Percentiles rank a stretch among this genome's conserved stretches.
Evolutionary conservation across 1,140 invertebrate species (phyloP).

Genomic region (Carposina sasakii): DNA sequence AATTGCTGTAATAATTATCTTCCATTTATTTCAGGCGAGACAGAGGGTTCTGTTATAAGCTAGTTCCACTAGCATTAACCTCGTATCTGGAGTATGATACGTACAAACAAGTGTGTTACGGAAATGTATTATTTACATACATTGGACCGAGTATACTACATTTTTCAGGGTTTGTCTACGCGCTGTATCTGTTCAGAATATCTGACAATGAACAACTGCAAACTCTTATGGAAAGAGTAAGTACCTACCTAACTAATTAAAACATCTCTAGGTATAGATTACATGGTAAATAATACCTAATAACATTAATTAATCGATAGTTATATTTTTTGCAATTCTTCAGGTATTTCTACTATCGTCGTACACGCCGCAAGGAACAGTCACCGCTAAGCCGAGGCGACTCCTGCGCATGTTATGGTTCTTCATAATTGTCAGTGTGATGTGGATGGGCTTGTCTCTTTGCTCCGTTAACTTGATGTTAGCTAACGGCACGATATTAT

Average conservation of each 20-base stretch:
- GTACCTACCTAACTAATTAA: constrained; percentile 27
- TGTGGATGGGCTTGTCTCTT: constrained; percentile 80
- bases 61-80: constrained; percentile 60
- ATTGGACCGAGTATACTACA: constrained; percentile 85
- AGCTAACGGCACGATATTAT: constrained; percentile 75
- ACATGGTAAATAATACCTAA: too few species aligned
- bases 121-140: constrained; percentile 82
- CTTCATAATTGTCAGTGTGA: constrained; percentile 77
- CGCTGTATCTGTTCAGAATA: constrained; percentile 84
- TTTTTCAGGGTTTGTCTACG: constrained; percentile 83
- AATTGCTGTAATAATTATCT: too few species aligned
- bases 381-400: constrained; percentile 74
- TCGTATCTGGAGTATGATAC: constrained; percentile 50
- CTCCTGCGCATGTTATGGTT: constrained; percentile 81
- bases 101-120: constrained; percentile 77
- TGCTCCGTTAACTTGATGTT: constrained; percentile 79
- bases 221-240: constrained; percentile 91
- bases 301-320: neutral
- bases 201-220: constrained; percentile 91
- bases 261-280: neutral
- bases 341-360: constrained; percentile 79
- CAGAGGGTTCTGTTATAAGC: constrained; percentile 80
- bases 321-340: constrained; percentile 15
- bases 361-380: constrained; percentile 75
- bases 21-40: constrained; percentile 74